phyloP scores from a whole-genome alignment of 2,797 vertebrate genomes.

The Stomatorhinus walkeri region DNA sequence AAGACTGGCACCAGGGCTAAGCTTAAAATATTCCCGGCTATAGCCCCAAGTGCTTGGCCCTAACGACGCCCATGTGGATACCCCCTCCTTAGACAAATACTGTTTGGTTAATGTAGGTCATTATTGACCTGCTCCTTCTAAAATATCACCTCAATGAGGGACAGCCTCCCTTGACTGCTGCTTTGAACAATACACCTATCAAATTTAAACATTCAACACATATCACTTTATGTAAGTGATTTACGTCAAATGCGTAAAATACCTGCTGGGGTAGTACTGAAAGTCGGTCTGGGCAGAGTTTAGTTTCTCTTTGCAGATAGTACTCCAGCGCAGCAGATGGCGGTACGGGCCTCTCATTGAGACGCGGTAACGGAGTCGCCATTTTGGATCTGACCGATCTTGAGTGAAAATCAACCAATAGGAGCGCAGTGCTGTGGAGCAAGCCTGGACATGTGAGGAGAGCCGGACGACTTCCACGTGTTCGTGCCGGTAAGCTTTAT shows the following conservation, averaged over 20 bases:
- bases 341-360: not conserved
- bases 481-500: constrained; percentile 16
- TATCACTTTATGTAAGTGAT: not conserved
- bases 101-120: not conserved
- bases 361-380: not conserved
- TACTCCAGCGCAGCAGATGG: constrained; percentile 45
- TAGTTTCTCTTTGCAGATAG: not conserved
- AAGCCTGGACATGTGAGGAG: constrained; percentile 25
- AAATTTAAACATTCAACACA: not conserved
- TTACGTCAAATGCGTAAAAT: not conserved
- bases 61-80: not conserved
- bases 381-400: not conserved
- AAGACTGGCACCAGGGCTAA: not conserved
- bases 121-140: not conserved
- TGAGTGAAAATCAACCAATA: constrained; percentile 4
- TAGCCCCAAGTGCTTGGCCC: not conserved
- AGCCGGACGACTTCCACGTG: not conserved
- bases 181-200: not conserved
- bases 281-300: not conserved
- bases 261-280: not conserved
- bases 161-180: not conserved
- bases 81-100: not conserved
- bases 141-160: not conserved
- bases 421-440: not conserved
- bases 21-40: too few relatives aligned